Evolutionary conservation across 2,113 vertebrate species (phyloP).

Genomic region (Raja brachyura): DNA sequence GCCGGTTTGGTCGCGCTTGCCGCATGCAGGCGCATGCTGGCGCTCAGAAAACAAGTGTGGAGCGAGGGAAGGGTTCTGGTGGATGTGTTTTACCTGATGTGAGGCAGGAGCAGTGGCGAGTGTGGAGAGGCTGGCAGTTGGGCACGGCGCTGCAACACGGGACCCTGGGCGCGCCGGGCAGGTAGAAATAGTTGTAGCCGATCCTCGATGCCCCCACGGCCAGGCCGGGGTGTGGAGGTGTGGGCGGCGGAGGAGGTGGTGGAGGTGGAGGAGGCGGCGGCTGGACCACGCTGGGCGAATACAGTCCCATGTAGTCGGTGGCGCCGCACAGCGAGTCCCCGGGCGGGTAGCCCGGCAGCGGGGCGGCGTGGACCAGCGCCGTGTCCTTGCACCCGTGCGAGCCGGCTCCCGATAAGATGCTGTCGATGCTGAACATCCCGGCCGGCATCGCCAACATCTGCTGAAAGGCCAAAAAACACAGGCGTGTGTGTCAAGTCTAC

Average conservation of each 20-base stretch:
- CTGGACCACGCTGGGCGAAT: slow-evolving; percentile 68
- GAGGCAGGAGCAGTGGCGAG: slow-evolving; percentile 90
- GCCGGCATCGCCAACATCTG: slow-evolving; percentile 74
- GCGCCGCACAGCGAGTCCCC: slow-evolving; percentile 74
- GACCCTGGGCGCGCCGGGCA: slow-evolving; percentile 75
- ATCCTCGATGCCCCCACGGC: slow-evolving; percentile 69
- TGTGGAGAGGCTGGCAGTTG: slow-evolving; percentile 57
- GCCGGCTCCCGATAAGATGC: slow-evolving; percentile 79
- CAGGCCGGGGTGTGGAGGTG: slow-evolving; percentile 7
- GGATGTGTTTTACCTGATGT: slow-evolving; percentile 64
- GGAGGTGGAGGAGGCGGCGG: slow-evolving; percentile 55
- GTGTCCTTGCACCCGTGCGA: slow-evolving; percentile 84
- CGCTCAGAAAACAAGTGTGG: no score
- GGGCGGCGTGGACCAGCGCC: slow-evolving; percentile 70
- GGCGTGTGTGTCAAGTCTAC: no score
- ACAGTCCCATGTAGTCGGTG: slow-evolving; percentile 82
- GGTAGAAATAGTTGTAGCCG: slow-evolving; percentile 86
- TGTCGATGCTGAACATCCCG: slow-evolving; percentile 98
- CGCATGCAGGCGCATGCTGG: no score
- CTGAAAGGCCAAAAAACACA: slow-evolving; percentile 42
- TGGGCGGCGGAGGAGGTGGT: slow-evolving; percentile 42
- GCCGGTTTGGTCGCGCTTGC: no score
- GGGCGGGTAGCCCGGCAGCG: slow-evolving; percentile 73
- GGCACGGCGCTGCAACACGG: slow-evolving; percentile 78
- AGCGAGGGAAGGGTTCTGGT: no score